Evolutionary conservation across 2,113 vertebrate genomes (phyloP), one percentile per base, ranked within the genome.

Genomic region (Phalacrocorax brasilianus): DNA sequence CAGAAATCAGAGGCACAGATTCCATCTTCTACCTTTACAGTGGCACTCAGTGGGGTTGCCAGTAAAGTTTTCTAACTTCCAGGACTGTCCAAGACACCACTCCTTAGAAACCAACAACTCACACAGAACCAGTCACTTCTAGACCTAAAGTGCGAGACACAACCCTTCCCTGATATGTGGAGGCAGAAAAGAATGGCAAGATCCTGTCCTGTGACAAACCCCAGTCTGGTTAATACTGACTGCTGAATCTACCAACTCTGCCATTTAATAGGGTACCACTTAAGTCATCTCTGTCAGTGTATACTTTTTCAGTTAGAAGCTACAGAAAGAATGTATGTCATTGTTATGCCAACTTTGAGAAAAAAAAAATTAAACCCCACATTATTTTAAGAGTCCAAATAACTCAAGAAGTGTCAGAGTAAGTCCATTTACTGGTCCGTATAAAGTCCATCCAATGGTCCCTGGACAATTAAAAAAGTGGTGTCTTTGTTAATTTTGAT

Each of bases 201-300:
- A 58, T 49, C 7, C 40, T 66, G 26, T 15, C 33, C 59, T 53
- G 15, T 55, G 63, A 66, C 84, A 52, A 71, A 12, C 13, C 20
- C 17, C 28, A 20, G 9, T 22, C 30, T 28, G 5, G 14, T 21
- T 44, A 40, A 30, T 22, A 12, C 4, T 9, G 32, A 33, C 14
- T 14, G 23, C n/a, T 40, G 14, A 32, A 52, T 52, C 44, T 55
- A 28, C 14, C 13, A 50, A 1, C 11, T 20, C 58, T 33, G 33
- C 5, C 45, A 30, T 50, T 59, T 68, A 32, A 8, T 5, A 45
- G 17, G 38, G 9, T 14, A 47, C 19, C 35, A 4, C 9, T 17
- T 8, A 9, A 62, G 26, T 22, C 0, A 0, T 38, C 5, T 2
- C 40, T 27, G 8, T 11, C 35, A 20, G 17, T 4, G 2, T 11